A percentile compares a stretch with the other conserved stretches of the same genome.
phyloP scores from a whole-genome alignment of 2,113 vertebrate species.

The Epinephelus moara region DNA sequence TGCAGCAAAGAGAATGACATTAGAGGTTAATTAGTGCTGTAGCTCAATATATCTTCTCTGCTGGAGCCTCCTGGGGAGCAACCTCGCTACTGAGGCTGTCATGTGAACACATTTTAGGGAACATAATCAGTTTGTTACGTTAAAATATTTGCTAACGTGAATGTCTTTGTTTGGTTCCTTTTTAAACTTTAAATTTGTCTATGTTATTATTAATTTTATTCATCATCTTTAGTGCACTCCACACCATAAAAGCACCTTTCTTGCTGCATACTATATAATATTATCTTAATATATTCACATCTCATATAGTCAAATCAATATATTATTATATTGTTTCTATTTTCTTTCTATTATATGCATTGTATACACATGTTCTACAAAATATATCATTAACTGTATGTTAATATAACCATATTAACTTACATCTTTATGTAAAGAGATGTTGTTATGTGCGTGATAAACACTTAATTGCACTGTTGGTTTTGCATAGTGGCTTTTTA shows the following conservation, averaged over 20 bases:
- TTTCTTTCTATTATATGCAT: too few relatives aligned
- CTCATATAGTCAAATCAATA: too few relatives aligned
- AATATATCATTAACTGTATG: neutral
- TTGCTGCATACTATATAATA: neutral
- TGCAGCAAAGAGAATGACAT: conserved; percentile 46
- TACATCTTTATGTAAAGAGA: too few relatives aligned
- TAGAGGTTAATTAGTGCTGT: conserved; percentile 62
- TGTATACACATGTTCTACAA: too few relatives aligned
- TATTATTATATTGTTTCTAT: too few relatives aligned
- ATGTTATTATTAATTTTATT: too few relatives aligned
- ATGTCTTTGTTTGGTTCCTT: neutral
- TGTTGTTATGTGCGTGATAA: neutral
- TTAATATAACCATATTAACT: neutral
- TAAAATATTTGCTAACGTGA: neutral
- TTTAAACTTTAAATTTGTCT: neutral
- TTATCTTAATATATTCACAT: neutral
- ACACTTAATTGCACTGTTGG: neutral
- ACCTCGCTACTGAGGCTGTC: neutral
- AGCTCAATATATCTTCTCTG: conserved; percentile 34
- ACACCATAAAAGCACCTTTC: neutral
- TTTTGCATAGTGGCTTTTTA: neutral
- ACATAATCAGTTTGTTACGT: neutral
- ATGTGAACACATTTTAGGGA: neutral
- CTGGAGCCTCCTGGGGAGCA: conserved; percentile 3
- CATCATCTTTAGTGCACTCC: too few relatives aligned